Evolutionary conservation across 2,113 vertebrate genomes (phyloP).

Genomic region (Gorilla gorilla): DNA sequence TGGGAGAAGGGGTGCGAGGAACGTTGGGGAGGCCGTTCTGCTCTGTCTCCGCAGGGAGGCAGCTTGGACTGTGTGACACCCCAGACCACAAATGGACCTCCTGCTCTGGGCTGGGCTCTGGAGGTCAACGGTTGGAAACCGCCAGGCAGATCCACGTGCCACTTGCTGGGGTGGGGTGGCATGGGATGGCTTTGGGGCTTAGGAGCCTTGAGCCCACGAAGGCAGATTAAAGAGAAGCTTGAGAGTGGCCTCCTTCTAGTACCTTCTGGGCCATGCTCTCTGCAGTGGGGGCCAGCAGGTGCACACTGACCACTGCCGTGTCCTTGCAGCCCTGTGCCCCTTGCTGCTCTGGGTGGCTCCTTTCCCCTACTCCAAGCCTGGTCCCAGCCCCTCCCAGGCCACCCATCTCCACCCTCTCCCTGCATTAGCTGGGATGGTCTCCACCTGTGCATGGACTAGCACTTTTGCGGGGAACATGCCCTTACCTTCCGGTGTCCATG

Average conservation of each 20-base stretch:
- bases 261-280: background rate
- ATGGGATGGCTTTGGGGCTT: background rate
- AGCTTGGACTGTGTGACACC: background rate
- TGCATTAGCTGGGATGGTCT: background rate
- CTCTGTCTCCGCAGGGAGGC: background rate
- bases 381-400: background rate
- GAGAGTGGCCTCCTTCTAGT: background rate
- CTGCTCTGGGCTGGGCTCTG: background rate
- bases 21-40: fast-evolving
- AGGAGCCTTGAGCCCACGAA: background rate
- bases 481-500: background rate
- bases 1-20: background rate
- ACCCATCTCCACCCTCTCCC: background rate
- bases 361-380: background rate
- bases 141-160: background rate
- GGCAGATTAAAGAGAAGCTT: background rate
- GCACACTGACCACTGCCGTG: background rate
- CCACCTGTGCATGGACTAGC: background rate
- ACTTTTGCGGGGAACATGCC: background rate
- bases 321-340: background rate
- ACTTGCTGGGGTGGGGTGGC: too few species aligned
- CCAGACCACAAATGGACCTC: background rate
- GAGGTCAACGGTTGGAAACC: background rate
- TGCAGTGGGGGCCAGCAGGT: background rate
- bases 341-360: background rate